phyloP scores from a whole-genome alignment of 2,113 vertebrate genomes.

The Mastomys natalensis region DNA sequence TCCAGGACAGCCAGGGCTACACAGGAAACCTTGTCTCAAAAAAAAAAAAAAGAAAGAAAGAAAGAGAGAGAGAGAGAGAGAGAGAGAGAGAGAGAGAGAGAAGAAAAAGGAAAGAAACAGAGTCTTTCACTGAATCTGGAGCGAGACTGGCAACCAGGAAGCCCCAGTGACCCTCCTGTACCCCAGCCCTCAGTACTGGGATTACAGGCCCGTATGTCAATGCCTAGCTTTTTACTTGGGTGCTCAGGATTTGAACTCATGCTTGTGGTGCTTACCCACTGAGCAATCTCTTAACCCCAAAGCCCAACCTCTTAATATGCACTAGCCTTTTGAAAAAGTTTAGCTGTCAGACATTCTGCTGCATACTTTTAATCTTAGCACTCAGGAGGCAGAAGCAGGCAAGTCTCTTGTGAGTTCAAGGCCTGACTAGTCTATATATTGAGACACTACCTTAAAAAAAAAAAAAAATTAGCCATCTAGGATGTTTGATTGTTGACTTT shows the following conservation, averaged over 20 bases:
- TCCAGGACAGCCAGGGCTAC: too few species aligned
- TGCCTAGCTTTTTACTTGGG: not conserved
- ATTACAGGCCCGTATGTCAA: not conserved
- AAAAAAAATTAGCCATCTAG: not conserved
- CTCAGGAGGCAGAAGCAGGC: not conserved
- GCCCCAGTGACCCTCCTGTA: not conserved
- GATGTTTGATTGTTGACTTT: too few species aligned
- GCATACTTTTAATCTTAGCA: not conserved
- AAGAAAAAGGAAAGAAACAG: not conserved
- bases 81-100: not conserved
- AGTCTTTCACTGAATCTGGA: not conserved
- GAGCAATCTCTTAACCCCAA: not conserved
- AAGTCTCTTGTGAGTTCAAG: not conserved
- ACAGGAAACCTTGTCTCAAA: too few species aligned
- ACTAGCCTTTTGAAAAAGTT: not conserved
- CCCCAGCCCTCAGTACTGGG: not conserved
- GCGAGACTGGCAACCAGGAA: not conserved
- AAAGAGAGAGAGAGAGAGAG: too few species aligned
- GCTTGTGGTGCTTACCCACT: not conserved
- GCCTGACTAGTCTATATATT: not conserved
- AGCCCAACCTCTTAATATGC: not conserved
- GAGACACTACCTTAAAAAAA: not conserved
- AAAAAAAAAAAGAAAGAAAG: too few species aligned
- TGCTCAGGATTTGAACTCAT: not conserved
- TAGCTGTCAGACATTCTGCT: not conserved